Base-by-base conservation (phyloP, 2,797 vertebrate species). In the Psittacula echo region DNA sequence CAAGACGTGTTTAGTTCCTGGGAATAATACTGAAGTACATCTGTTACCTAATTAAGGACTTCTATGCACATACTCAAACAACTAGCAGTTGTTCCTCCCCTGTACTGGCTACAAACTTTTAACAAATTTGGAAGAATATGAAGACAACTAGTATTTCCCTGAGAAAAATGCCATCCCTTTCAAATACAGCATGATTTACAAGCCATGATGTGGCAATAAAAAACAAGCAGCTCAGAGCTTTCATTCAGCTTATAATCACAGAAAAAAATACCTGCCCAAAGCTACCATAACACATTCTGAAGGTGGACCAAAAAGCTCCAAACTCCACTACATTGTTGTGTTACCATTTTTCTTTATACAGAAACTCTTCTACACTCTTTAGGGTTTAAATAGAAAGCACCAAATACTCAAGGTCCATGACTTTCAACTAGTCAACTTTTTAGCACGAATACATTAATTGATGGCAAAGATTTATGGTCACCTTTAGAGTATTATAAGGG, bases 1-100 rank as follows among this genome's bases (percentile, higher is more conserved):
- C 70, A 84, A 68, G 60, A 75, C 87, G 27, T 26, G 56, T 48
- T 93, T 72, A 56, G 73, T 79, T 89, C 75, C 81, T 93, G 58
- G 82, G 83, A 92, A 87, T 79, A 93, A 60, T 22, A 85, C 82
- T 87, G 87, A 85, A 87, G 39, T 39, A 65, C 0, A 0, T 71
- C 87, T 80, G 37, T 50, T 76, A 73, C 29, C 75, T 91, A 84
- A 8, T 58, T 90, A 95, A 82, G 85, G 89, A 84, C 24, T 85
- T 66, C 18, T 51, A 5, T 24, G 37, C 42, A 74, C 8, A 21
- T 13, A 44, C 39, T 66, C 68, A 83, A 87, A 75, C 24, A 34
- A 42, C 45, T 42, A 75, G 13, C 65, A 89, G 77, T 74, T 66
- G 60, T 39, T 90, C 68, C 37, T 72, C 60, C 5, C 0, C 42